A percentile compares a stretch with the other conserved stretches of the same genome.
phyloP scores from a whole-genome alignment of 2,113 vertebrate genomes.

The Lucifuga dentata region DNA sequence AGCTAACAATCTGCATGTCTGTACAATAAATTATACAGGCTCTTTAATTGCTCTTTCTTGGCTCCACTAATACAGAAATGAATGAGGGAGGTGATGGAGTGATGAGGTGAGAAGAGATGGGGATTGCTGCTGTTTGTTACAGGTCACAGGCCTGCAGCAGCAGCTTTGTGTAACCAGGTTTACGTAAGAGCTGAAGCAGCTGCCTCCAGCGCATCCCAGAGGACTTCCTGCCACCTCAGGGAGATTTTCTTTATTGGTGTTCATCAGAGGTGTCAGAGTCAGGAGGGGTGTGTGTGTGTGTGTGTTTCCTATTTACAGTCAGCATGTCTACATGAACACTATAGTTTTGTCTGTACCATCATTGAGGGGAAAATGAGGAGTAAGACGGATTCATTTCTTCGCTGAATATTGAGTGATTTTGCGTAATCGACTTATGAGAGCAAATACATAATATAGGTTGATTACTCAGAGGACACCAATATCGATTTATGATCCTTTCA shows the following conservation, averaged over 20 bases:
- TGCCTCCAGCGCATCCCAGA: constrained; percentile 36
- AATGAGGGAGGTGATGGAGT: constrained; percentile 9
- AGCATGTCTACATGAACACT: background rate
- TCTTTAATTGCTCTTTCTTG: constrained; percentile 15
- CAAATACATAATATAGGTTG: too few relatives aligned
- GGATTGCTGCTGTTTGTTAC: constrained; percentile 36
- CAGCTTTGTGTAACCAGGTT: constrained; percentile 71
- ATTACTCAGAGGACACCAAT: too few relatives aligned
- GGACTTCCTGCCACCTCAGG: constrained; percentile 23
- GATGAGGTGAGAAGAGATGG: constrained; percentile 19
- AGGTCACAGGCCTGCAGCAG: constrained; percentile 40
- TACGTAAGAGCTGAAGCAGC: constrained; percentile 55
- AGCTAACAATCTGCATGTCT: background rate
- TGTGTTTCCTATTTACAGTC: background rate
- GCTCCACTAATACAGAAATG: constrained; percentile 5
- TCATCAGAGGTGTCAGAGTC: background rate
- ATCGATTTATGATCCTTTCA: too few relatives aligned
- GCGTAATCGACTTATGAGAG: too few relatives aligned
- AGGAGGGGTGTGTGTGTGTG: too few relatives aligned
- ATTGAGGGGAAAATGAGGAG: too few relatives aligned
- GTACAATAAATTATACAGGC: constrained; percentile 6
- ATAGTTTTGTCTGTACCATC: too few relatives aligned
- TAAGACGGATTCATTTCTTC: too few relatives aligned
- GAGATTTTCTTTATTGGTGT: constrained; percentile 9
- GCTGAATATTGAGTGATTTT: too few relatives aligned